Conservation (phyloP, 1,140 invertebrate genomes). For the Lasioglossum albipes region DNA sequence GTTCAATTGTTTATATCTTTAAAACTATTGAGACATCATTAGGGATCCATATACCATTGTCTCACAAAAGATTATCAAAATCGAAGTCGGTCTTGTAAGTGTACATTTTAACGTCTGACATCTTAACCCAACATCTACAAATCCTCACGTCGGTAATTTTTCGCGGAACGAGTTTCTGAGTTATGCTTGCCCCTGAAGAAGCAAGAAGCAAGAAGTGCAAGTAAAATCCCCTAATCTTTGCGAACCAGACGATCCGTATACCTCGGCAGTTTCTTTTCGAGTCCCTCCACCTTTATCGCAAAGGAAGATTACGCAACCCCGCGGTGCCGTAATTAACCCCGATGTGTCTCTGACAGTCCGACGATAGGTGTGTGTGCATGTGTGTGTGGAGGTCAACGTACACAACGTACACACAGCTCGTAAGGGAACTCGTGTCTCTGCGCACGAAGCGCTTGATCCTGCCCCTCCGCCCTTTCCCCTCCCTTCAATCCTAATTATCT, state of each 20-base stretch:
- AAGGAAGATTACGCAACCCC: slow-evolving; percentile 38
- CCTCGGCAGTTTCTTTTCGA: not conserved
- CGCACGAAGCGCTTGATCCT: slow-evolving; percentile 27
- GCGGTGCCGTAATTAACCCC: slow-evolving; percentile 47
- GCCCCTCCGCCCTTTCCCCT: not conserved
- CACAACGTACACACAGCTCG: slow-evolving; percentile 35
- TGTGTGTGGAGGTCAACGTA: slow-evolving; percentile 25
- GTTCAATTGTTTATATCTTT: too few relatives aligned
- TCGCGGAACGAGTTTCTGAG: not conserved
- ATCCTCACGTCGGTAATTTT: too few relatives aligned
- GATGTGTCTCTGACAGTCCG: slow-evolving; percentile 46
- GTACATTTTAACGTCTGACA: too few relatives aligned
- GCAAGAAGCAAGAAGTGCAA: too few relatives aligned
- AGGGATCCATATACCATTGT: too few relatives aligned
- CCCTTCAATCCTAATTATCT: slow-evolving; percentile 36
- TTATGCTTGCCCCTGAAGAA: not conserved
- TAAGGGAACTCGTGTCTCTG: slow-evolving; percentile 39
- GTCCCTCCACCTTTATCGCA: not conserved
- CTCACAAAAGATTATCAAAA: too few relatives aligned
- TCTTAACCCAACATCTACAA: too few relatives aligned
- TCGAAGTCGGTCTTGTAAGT: too few relatives aligned
- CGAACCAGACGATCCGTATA: too few relatives aligned
- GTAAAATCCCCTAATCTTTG: too few relatives aligned
- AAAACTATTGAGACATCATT: too few relatives aligned
- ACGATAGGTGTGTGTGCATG: slow-evolving; percentile 30